Evolutionary conservation across 1,140 invertebrate species (phyloP).

Genomic region (Ephestia elutella): DNA sequence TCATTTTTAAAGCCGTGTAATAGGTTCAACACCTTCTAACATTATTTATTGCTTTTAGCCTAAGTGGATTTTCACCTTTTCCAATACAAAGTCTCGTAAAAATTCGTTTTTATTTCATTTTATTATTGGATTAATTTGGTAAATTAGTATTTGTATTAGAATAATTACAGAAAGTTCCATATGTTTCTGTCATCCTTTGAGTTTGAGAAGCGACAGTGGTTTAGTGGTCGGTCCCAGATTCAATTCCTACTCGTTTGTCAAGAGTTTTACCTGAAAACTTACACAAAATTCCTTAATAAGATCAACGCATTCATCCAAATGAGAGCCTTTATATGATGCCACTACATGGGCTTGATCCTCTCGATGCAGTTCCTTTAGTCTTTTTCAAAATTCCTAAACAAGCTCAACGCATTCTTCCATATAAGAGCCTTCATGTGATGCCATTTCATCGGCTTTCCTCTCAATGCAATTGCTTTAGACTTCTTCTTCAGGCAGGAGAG

Average conservation of each 20-base stretch:
- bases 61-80: neutral
- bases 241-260: too few relatives aligned
- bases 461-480: slow-evolving; percentile 70
- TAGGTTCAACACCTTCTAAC: neutral
- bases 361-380: slow-evolving; percentile 70
- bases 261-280: too few relatives aligned
- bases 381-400: slow-evolving; percentile 90
- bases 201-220: too few relatives aligned
- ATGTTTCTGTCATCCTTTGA: too few relatives aligned
- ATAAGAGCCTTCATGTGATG: slow-evolving; percentile 88
- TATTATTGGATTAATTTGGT: neutral
- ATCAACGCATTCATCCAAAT: slow-evolving; percentile 94
- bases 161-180: too few relatives aligned
- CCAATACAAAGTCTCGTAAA: neutral
- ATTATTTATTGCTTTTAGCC: neutral
- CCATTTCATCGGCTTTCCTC: slow-evolving; percentile 78
- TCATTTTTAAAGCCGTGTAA: neutral
- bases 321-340: slow-evolving; percentile 86
- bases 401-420: slow-evolving; percentile 93
- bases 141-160: neutral
- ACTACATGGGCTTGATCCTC: slow-evolving; percentile 79
- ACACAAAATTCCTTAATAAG: slow-evolving; percentile 94
- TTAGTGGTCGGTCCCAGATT: too few relatives aligned
- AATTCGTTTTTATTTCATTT: slow-evolving; percentile 5
- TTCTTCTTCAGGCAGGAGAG: slow-evolving; percentile 78